Percentiles rank a stretch among this genome's conserved stretches.
Conservation (phyloP, 1,140 invertebrate genomes). For the Aculops lycopersici region DNA sequence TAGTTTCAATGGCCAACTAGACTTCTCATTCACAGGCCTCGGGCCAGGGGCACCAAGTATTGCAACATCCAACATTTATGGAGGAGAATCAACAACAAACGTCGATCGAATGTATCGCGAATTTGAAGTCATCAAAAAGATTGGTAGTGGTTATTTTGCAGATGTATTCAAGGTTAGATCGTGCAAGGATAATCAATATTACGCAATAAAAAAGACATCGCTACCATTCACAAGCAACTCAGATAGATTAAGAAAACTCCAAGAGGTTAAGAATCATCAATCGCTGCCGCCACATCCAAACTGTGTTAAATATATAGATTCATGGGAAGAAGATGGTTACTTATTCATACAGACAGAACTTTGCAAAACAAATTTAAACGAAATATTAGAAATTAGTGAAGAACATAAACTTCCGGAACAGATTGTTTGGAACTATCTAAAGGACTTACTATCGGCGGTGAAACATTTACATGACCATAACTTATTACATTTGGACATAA, state of each 20-base stretch:
- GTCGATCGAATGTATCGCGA: constrained; percentile 24
- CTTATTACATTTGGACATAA: constrained; percentile 38
- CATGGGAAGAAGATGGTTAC: constrained; percentile 36
- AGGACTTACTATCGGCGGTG: constrained; percentile 23
- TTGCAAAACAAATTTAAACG: constrained; percentile 21
- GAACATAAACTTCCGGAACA: constrained; percentile 18
- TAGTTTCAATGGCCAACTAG: too few species aligned
- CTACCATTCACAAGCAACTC: constrained; percentile 24
- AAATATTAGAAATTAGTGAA: constrained; percentile 15
- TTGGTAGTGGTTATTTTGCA: constrained; percentile 39
- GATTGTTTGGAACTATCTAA: constrained; percentile 21
- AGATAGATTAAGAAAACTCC: constrained; percentile 25
- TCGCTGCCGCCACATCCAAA: constrained; percentile 29
- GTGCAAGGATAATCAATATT: constrained; percentile 27
- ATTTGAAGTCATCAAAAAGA: constrained; percentile 24
- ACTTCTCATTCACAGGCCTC: too few species aligned
- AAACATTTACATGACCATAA: constrained; percentile 30
- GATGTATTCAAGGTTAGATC: constrained; percentile 29
- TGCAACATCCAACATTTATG: too few species aligned
- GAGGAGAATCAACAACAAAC: too few species aligned
- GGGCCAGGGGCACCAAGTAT: too few species aligned
- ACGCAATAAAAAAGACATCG: constrained; percentile 32
- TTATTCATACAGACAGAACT: constrained; percentile 39
- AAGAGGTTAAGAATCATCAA: constrained; percentile 35
- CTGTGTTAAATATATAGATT: constrained; percentile 28